Conservation (phyloP, 2,797 vertebrate species). For the Hippocampus kuda region DNA sequence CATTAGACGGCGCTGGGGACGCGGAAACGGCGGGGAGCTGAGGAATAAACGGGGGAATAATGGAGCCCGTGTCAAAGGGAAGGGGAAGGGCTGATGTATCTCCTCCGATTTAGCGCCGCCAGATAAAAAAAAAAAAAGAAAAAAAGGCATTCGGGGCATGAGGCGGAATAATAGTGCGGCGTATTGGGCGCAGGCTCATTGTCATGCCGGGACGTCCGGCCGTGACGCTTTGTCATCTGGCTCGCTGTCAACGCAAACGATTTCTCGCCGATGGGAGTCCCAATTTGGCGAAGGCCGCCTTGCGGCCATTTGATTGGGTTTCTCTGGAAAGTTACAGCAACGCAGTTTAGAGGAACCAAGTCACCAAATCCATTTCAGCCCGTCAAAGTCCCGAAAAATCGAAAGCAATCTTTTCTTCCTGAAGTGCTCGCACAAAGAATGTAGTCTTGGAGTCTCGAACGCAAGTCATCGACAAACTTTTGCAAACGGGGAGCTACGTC, state of each 20-base stretch:
- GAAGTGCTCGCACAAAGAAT: too few relatives aligned
- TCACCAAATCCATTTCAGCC: too few relatives aligned
- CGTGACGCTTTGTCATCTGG: not conserved
- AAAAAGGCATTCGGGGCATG: constrained; percentile 28
- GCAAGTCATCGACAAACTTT: too few relatives aligned
- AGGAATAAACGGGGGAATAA: constrained; percentile 34
- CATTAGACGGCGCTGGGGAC: constrained; percentile 42
- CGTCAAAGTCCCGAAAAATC: too few relatives aligned
- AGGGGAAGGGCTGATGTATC: constrained; percentile 43
- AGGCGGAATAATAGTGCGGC: constrained; percentile 34
- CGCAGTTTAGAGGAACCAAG: too few relatives aligned
- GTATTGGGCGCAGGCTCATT: not conserved
- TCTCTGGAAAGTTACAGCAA: too few relatives aligned
- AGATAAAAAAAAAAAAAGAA: constrained; percentile 33
- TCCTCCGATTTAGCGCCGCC: constrained; percentile 20
- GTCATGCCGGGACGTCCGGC: not conserved
- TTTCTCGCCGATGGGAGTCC: not conserved
- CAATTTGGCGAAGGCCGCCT: not conserved
- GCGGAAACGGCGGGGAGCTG: constrained; percentile 20
- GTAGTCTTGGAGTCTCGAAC: too few relatives aligned
- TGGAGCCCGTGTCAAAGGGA: constrained; percentile 36
- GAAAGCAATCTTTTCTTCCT: too few relatives aligned
- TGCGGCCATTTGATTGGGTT: too few relatives aligned
- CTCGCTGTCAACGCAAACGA: not conserved
- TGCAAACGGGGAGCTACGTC: too few relatives aligned